These are phyloP conservation scores for Lepidothrix coronata DNA, from an alignment of 2,113 vertebrate species.

Conservation along the genomic window DNA sequence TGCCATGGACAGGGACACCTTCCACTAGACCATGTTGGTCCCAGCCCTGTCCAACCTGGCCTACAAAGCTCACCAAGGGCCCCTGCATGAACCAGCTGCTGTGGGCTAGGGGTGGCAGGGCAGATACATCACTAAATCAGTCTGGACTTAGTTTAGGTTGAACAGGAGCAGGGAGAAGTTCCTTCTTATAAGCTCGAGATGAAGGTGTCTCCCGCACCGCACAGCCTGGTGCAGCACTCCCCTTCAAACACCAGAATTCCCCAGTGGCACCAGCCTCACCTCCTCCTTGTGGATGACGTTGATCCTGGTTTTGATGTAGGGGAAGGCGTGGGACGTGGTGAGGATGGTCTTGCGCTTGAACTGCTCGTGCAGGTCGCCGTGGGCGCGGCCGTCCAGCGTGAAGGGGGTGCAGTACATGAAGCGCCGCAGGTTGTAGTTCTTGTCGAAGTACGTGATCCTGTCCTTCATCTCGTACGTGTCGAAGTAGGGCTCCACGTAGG, in stretches of 20 bases:
- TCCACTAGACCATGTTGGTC: not conserved
- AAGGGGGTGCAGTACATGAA: slow-evolving; percentile 99
- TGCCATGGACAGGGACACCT: not conserved
- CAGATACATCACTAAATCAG: accelerated
- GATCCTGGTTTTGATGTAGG: slow-evolving; percentile 98
- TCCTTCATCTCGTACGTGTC: slow-evolving; percentile 99
- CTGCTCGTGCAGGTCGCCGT: slow-evolving; percentile 96
- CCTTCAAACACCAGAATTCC: not conserved
- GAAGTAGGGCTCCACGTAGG: slow-evolving; percentile 96
- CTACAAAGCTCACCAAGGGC: not conserved
- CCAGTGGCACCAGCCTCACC: slow-evolving; percentile 69
- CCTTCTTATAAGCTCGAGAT: not conserved
- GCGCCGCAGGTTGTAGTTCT: slow-evolving; percentile 96
- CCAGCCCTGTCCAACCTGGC: accelerated
- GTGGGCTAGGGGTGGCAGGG: not conserved
- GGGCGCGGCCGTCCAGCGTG: slow-evolving; percentile 94
- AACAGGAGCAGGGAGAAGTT: not conserved
- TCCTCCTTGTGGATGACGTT: slow-evolving; percentile 98
- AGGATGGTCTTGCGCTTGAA: slow-evolving; percentile 97
- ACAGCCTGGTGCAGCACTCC: accelerated
- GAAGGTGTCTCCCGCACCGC: not conserved
- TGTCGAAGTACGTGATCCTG: slow-evolving; percentile 98
- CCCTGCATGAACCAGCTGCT: not conserved
- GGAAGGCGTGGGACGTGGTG: slow-evolving; percentile 95
- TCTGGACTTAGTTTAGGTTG: not conserved